These are phyloP conservation scores for Pogonophryne albipinna DNA, from an alignment of 2,797 vertebrate species.

Conservation along the genomic window DNA sequence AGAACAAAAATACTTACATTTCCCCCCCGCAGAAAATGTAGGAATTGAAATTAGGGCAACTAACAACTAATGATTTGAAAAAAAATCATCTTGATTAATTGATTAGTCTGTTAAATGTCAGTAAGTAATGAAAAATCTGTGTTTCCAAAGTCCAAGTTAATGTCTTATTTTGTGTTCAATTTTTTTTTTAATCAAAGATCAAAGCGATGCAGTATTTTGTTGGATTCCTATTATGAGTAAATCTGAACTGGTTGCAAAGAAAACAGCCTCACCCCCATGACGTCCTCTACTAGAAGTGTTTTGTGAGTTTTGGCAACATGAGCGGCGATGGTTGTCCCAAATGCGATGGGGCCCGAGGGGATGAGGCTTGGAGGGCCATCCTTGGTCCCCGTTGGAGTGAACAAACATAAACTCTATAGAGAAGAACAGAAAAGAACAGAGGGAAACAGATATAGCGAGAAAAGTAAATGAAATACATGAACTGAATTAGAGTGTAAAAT, in stretches of 20 bases:
- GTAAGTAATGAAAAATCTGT: no score
- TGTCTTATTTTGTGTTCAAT: no score
- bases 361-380: conserved; percentile 92
- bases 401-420: conserved; percentile 94
- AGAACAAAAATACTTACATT: neutral
- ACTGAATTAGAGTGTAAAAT: neutral
- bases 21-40: neutral
- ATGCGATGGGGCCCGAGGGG: conserved; percentile 92
- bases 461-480: conserved; percentile 16
- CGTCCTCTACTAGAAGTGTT: conserved; percentile 95
- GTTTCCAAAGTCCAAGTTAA: no score
- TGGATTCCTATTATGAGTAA: neutral
- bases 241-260: neutral
- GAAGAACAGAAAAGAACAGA: conserved; percentile 45
- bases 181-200: neutral
- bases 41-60: neutral
- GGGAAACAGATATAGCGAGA: conserved; percentile 16
- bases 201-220: conserved; percentile 2
- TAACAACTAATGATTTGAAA: no score
- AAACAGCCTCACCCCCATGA: conserved; percentile 90
- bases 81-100: no score
- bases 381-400: conserved; percentile 93
- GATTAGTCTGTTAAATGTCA: no score
- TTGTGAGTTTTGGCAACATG: conserved; percentile 97
- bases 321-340: conserved; percentile 95